These are phyloP conservation scores for Mesorhabditis sp. DNA, from an alignment of 2,888 invertebrate species.

Conservation along the genomic window DNA sequence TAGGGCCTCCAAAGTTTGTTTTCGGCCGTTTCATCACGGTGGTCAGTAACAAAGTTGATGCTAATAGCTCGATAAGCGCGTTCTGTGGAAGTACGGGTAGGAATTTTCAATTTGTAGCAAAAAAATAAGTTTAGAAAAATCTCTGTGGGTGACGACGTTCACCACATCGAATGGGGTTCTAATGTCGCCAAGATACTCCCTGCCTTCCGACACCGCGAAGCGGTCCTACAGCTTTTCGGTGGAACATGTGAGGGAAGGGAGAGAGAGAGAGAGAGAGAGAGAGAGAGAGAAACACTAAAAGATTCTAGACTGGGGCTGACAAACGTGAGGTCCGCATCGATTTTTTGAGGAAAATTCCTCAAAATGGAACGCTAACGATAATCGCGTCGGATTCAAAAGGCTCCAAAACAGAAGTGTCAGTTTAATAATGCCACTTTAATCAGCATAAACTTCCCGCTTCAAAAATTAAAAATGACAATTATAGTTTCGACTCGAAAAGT, in stretches of 20 bases:
- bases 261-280: not conserved
- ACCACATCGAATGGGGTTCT: not conserved
- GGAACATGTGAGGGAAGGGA: not conserved
- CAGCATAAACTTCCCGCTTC: not conserved
- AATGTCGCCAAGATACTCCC: not conserved
- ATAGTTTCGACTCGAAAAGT: not conserved
- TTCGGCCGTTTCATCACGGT: too few relatives aligned
- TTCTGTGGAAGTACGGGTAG: too few relatives aligned
- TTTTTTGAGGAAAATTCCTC: not conserved
- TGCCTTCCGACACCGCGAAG: not conserved
- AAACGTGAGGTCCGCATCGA: not conserved
- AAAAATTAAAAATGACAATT: not conserved
- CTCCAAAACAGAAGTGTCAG: not conserved
- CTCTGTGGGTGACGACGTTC: constrained; percentile 1
- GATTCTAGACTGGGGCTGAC: too few relatives aligned
- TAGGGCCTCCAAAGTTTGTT: too few relatives aligned
- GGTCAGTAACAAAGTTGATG: too few relatives aligned
- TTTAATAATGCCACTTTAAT: not conserved
- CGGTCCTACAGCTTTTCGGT: not conserved
- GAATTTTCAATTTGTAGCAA: not conserved
- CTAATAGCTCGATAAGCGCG: too few relatives aligned
- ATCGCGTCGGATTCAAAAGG: not conserved
- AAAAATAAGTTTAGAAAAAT: not conserved
- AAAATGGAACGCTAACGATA: not conserved
- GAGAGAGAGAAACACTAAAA: too few relatives aligned